Evolutionary conservation across 2,797 vertebrate species (phyloP).

Genomic region (Australoheros facetus): DNA sequence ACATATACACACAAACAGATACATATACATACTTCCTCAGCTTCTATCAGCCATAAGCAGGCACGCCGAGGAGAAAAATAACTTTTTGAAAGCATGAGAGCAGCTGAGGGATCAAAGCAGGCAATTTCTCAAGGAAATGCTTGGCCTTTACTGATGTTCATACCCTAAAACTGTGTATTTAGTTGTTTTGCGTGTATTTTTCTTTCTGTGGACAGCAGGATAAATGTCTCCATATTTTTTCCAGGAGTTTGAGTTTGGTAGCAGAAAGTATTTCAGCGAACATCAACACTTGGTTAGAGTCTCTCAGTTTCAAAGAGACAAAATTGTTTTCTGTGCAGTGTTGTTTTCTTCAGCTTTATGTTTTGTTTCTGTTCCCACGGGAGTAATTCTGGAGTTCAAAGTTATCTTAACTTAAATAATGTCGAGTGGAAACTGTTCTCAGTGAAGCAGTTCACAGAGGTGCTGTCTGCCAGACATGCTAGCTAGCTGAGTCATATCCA

Average conservation of each 20-base stretch:
- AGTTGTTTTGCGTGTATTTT: constrained; percentile 28
- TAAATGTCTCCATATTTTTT: constrained; percentile 26
- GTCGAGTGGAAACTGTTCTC: not conserved
- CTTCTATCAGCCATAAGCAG: constrained; percentile 74
- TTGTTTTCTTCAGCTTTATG: not conserved
- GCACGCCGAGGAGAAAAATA: constrained; percentile 67
- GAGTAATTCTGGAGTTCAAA: not conserved
- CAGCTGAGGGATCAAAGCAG: constrained; percentile 56
- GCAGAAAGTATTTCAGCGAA: constrained; percentile 5
- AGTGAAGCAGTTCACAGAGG: not conserved
- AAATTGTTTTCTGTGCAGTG: not conserved
- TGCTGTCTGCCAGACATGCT: not conserved
- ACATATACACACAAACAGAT: not conserved
- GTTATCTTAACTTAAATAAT: not conserved
- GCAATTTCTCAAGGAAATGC: constrained; percentile 45
- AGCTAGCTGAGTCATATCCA: not conserved
- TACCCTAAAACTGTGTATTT: constrained; percentile 5
- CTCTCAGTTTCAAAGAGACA: not conserved
- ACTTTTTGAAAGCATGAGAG: constrained; percentile 61
- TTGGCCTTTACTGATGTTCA: constrained; percentile 28
- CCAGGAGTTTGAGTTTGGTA: constrained; percentile 16
- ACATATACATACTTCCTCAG: constrained; percentile 42
- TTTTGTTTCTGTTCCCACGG: not conserved
- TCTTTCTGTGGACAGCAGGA: constrained; percentile 3
- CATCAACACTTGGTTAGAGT: constrained; percentile 3